Conservation (phyloP, 2,888 invertebrate species). For the Pterostichus madidus region DNA sequence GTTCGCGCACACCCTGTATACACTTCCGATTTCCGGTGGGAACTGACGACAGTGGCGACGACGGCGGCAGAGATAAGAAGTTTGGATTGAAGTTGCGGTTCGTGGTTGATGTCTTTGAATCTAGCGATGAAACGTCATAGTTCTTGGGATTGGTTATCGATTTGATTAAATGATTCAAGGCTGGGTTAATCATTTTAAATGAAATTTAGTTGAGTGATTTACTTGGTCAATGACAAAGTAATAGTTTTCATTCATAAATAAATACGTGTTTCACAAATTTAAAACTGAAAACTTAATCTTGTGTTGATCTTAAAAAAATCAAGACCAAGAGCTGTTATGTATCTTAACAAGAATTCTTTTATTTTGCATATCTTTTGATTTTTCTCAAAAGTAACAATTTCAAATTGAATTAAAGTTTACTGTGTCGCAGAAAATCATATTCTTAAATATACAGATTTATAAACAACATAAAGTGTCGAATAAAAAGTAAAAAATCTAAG, state of each 20-base stretch:
- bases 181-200: not conserved
- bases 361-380: no score
- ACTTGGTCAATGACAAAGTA: not conserved
- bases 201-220: not conserved
- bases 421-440: no score
- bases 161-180: not conserved
- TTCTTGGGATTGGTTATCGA: not conserved
- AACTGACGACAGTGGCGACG: not conserved
- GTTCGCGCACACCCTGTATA: constrained; percentile 6
- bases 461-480: no score
- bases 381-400: no score
- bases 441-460: no score
- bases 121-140: not conserved
- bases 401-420: no score
- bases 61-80: not conserved
- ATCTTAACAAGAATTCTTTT: no score
- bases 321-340: no score
- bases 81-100: not conserved
- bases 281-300: no score
- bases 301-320: no score
- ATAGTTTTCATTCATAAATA: not conserved
- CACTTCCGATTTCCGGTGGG: constrained; percentile 20
- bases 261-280: no score
- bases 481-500: no score
- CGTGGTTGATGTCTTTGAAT: not conserved